Percentiles rank a stretch among this genome's conserved stretches.
phyloP scores from a whole-genome alignment of 2,113 vertebrate genomes.

The Ophthalmolycus amberensis region DNA sequence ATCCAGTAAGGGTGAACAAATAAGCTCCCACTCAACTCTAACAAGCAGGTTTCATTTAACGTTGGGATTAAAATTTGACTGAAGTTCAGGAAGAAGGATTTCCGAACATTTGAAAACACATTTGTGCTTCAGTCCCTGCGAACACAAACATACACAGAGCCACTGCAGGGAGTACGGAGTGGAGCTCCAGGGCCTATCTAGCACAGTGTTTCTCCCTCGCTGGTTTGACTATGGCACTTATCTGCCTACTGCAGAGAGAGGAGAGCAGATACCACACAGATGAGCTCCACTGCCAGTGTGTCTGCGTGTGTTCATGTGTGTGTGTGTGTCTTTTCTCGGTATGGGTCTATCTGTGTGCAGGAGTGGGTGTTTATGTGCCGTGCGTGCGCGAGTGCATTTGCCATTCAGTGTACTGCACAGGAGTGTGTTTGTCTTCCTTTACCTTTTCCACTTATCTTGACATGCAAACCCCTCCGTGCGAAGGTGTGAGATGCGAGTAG shows the following conservation, averaged over 20 bases:
- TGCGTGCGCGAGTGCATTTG: conserved; percentile 45
- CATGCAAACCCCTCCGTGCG: conserved; percentile 79
- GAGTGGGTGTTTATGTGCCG: conserved; percentile 41
- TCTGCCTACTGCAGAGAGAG: conserved; percentile 80
- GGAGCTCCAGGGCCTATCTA: conserved; percentile 62
- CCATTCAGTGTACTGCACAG: conserved; percentile 54
- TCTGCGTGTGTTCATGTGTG: conserved; percentile 43
- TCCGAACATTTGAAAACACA: conserved; percentile 38
- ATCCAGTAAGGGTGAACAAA: not conserved
- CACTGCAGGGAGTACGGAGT: conserved; percentile 40
- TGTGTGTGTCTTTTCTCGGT: conserved; percentile 29
- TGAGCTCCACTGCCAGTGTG: conserved; percentile 73
- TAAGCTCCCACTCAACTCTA: not conserved
- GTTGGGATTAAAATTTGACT: conserved; percentile 9
- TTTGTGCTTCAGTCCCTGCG: conserved; percentile 27
- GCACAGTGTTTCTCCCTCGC: conserved; percentile 73
- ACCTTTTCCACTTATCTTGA: conserved; percentile 80
- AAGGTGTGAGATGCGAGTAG: conserved; percentile 80
- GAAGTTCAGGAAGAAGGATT: conserved; percentile 9
- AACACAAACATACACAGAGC: conserved; percentile 55
- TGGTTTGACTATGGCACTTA: conserved; percentile 79
- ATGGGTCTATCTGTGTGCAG: conserved; percentile 23
- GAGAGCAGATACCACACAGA: conserved; percentile 76
- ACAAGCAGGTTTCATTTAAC: conserved; percentile 3
- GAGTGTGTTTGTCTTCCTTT: conserved; percentile 73